Base-by-base conservation (phyloP, 2,888 invertebrate genomes). In the Cerastis rubricosa region DNA sequence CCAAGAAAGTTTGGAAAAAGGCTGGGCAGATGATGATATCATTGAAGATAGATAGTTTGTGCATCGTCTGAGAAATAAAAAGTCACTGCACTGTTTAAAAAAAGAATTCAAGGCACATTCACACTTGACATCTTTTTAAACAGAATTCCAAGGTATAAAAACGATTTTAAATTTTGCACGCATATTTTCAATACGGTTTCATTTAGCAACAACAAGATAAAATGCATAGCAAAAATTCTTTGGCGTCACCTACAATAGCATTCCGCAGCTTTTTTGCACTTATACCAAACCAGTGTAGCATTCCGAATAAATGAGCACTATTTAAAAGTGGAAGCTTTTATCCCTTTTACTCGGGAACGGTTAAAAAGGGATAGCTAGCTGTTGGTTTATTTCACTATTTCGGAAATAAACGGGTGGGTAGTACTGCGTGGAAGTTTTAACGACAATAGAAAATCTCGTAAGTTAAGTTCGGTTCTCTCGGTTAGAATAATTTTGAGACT, bases 211-310 rank as follows among this genome's bases (percentile, higher is more conserved):
- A 79, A 78, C 51, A 68, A 81, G 76, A 86, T 78, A 79, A 71
- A 80, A 80, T 81, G 77, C 85, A 81, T 81, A 71, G 76, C 76
- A 12, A 77, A 85, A 81, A 89, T 81, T 77, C 74, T 73, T 84
- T 74, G 54, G 72, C 78, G 74, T 76, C 80, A 87, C 81, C 76
- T 81, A 86, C 85, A 87, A 86, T 83, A 74, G 83, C 86, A 86
- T 89, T 85, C 88, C 86, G 14, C 4, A 35, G 64, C 45, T 85
- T 88, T 88, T 88, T 88, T 87, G 87, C 76, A 65, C 82, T 84
- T 84, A 79, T 75, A 79, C 71, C 49, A 59, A 71, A 72, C 81
- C 67, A 71, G 80, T 75, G 80, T 80, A 71, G 83, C 78, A 86
- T 81, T 87, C 81, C 80, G 70, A 78, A 83, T 81, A 88, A 85